Conservation (phyloP, 2,888 invertebrate species). For the Antheraea assamensis region DNA sequence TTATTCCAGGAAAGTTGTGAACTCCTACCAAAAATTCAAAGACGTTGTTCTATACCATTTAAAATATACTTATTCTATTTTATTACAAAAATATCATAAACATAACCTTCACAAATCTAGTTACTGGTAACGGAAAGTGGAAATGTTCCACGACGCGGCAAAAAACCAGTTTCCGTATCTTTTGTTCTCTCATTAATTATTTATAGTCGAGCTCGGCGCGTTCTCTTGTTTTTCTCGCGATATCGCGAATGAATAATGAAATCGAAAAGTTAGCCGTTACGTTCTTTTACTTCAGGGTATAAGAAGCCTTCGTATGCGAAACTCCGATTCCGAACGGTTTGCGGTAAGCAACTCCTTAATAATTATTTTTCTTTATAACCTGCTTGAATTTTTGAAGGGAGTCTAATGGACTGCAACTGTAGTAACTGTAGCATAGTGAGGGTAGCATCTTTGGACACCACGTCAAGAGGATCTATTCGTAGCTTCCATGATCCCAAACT, state of each 20-base stretch:
- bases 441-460: no score
- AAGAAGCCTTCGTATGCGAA: background rate
- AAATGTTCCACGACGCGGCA: conserved; percentile 26
- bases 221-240: conserved; percentile 37
- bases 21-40: no score
- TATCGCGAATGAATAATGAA: conserved; percentile 47
- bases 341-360: background rate
- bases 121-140: conserved; percentile 19
- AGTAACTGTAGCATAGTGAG: no score
- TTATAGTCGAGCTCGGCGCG: conserved; percentile 34
- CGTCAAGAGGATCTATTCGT: no score
- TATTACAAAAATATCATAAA: background rate
- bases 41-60: background rate
- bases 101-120: conserved; percentile 15
- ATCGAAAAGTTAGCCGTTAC: conserved; percentile 37
- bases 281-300: conserved; percentile 23
- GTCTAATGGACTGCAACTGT: no score
- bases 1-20: no score
- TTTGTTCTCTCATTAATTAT: conserved; percentile 47
- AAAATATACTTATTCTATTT: background rate
- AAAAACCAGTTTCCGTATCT: conserved; percentile 41
- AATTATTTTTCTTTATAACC: background rate
- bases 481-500: no score
- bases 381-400: no score
- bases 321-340: background rate